Base-by-base conservation (phyloP, 2,888 invertebrate genomes). In the Pristionchus japonicus region DNA sequence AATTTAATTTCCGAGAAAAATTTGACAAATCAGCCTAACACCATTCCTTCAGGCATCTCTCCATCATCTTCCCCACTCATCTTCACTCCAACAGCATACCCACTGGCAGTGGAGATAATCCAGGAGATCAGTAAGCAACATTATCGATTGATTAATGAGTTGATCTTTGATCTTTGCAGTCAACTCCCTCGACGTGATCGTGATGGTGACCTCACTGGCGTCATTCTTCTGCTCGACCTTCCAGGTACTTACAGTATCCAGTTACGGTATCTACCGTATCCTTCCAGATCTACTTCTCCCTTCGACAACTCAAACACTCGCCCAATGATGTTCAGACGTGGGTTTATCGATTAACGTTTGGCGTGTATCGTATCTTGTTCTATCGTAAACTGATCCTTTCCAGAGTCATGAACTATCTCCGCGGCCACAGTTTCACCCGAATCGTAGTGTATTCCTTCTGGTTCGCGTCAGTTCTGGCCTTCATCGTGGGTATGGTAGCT, bases 401-500 rank as follows among this genome's bases (percentile, higher is more conserved):
- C 89, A 91, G 91, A 31, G 89, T 89, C 6, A 88, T 91, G 0
- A 77, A 83, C 40, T 91, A 90, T 74, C 87, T 91, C 15, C 74
- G 88, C 61, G 84, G 88, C 17, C 90, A 90, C 0, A 89, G 90
- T n/a, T 90, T 91, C 61, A 77, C 89, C 7, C 87, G 91, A 82
- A 89, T 90, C 37, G 88, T 91, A 1, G 88, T 90, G n/a, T 90
- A 90, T 86, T 90, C 90, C 37, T 91, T 91, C 61, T 91, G 91
- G 91, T 89, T 91, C 80, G 88, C 85, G 15, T 89, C 91, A 0
- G 88, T 91, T 13, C 43, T 91, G 13, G 34, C 88, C 17, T 91
- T 91, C 77, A 89, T 77, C 43, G 43, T 77, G 13, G 77, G 77
- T 77, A 77, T 20, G 89, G 90, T 90, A 80, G 82, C 84, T n/a